Conservation (phyloP, 2,888 invertebrate genomes). For the Chaetogeoica ovagalla region DNA sequence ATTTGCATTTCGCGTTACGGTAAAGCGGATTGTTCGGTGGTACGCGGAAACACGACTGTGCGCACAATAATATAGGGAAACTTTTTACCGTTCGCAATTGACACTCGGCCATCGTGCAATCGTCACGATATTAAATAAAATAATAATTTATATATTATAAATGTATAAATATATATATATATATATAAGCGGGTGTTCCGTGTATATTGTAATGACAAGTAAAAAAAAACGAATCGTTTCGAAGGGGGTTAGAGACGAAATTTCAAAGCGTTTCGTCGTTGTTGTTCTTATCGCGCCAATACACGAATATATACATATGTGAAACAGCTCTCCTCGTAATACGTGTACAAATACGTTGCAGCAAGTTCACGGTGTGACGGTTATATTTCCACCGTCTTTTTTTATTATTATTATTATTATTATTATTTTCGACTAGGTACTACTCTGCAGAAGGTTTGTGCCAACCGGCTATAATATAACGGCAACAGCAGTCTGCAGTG, state of each 20-base stretch:
- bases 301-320: neutral
- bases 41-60: neutral
- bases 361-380: slow-evolving; percentile 26
- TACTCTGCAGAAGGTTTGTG: slow-evolving; percentile 33
- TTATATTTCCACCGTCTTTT: slow-evolving; percentile 43
- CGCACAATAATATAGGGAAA: neutral
- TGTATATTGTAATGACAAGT: too few relatives aligned
- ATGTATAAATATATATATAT: too few relatives aligned
- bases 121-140: neutral
- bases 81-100: neutral
- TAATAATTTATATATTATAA: too few relatives aligned
- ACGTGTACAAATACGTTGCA: neutral
- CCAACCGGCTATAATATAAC: neutral
- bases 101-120: neutral
- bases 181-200: neutral
- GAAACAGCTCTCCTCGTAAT: neutral
- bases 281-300: neutral
- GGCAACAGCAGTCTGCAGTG: neutral
- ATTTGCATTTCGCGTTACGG: neutral
- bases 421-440: slow-evolving; percentile 36
- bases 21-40: neutral
- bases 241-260: neutral
- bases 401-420: neutral
- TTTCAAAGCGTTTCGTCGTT: neutral
- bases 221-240: neutral